phyloP scores from a whole-genome alignment of 2,113 vertebrate genomes.

The Pelusios castaneus region DNA sequence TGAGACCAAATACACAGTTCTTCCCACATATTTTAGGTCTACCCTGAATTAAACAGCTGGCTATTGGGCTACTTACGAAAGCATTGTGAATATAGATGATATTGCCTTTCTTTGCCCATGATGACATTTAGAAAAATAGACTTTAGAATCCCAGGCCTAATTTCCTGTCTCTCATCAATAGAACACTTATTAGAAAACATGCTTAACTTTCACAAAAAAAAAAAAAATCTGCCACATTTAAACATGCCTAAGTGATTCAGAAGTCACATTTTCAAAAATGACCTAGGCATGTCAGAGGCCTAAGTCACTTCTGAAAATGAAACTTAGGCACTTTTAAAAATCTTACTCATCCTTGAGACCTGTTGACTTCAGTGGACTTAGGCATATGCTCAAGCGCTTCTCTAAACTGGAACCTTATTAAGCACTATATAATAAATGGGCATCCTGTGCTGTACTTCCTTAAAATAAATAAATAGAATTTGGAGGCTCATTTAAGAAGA shows the following conservation, averaged over 20 bases:
- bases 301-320: background rate
- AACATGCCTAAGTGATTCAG: background rate
- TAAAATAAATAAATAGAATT: background rate
- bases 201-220: background rate
- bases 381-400: background rate
- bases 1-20: conserved; percentile 1
- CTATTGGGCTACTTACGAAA: background rate
- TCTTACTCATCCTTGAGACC: background rate
- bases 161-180: background rate
- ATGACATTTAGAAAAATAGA: background rate
- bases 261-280: background rate
- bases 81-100: background rate
- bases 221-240: no score
- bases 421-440: background rate
- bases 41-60: background rate
- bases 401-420: background rate
- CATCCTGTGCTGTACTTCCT: background rate
- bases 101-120: background rate
- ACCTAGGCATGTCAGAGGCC: background rate
- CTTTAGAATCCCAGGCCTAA: background rate
- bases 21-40: conserved; percentile 7
- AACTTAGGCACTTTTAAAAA: no score
- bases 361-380: background rate
- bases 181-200: background rate
- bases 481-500: background rate